phyloP scores from a whole-genome alignment of 2,888 invertebrate species.

The Coecobrya sp. region DNA sequence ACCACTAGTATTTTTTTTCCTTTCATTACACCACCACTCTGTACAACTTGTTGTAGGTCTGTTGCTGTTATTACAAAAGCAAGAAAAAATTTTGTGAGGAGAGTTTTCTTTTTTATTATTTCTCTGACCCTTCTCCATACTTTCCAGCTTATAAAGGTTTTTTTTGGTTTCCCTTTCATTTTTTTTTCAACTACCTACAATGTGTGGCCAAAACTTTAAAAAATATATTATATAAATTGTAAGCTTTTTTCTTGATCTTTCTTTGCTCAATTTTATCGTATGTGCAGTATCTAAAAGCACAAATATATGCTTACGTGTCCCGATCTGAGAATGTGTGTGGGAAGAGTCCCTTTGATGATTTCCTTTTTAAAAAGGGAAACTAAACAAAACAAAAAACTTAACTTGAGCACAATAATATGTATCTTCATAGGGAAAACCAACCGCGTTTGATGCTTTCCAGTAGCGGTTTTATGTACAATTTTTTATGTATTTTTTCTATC shows the following conservation, averaged over 20 bases:
- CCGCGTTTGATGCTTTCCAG: slow-evolving; percentile 29
- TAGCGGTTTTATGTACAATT: slow-evolving; percentile 29
- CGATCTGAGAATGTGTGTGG: not conserved
- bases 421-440: not conserved
- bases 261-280: slow-evolving; percentile 9
- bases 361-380: slow-evolving; percentile 18
- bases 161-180: slow-evolving; percentile 31
- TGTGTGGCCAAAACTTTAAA: slow-evolving; percentile 6
- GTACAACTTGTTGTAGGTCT: slow-evolving; percentile 22
- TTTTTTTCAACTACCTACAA: not conserved
- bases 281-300: too few species aligned
- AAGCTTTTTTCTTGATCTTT: slow-evolving; percentile 56
- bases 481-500: not conserved
- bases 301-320: not conserved
- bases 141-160: slow-evolving; percentile 7
- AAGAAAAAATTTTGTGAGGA: slow-evolving; percentile 10
- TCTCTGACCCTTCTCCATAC: not conserved
- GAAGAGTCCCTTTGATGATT: slow-evolving; percentile 62
- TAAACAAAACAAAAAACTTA: slow-evolving; percentile 53
- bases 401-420: slow-evolving; percentile 10
- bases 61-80: not conserved
- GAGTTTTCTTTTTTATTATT: not conserved
- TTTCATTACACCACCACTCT: slow-evolving; percentile 21
- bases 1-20: slow-evolving; percentile 16
- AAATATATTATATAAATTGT: not conserved